Percentiles rank a stretch among this genome's conserved stretches.
Conservation (phyloP, 2,113 vertebrate genomes). For the Pterophyllum scalare region DNA sequence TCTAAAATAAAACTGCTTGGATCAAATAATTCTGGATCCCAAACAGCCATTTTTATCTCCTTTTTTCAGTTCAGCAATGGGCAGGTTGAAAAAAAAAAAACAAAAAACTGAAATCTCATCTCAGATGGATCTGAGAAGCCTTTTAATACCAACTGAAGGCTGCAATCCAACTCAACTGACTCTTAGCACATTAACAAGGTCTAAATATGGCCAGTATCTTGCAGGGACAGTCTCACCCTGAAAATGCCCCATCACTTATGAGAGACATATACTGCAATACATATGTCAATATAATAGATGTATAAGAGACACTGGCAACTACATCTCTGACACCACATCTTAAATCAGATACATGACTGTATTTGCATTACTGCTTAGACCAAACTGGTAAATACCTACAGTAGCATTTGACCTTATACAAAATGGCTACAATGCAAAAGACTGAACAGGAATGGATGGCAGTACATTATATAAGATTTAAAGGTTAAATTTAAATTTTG, state of each 20-base stretch:
- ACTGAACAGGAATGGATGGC: neutral
- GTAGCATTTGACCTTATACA: neutral
- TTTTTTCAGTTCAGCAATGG: neutral
- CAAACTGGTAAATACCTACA: neutral
- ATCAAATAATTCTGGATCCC: neutral
- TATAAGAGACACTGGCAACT: neutral
- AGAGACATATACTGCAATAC: neutral
- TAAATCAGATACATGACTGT: neutral
- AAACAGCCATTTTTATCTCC: neutral
- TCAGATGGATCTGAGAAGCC: neutral
- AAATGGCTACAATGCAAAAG: neutral
- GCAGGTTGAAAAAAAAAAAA: neutral
- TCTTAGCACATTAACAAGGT: neutral
- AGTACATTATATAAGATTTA: neutral
- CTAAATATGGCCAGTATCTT: neutral
- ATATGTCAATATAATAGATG: neutral
- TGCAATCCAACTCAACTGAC: neutral
- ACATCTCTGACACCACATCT: neutral
- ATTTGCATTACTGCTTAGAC: neutral
- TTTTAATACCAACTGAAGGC: neutral
- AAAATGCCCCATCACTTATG: neutral
- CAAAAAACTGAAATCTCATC: neutral
- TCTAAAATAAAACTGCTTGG: neutral
- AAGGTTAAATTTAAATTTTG: neutral
- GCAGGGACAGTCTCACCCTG: neutral